phyloP scores from a whole-genome alignment of 1,140 invertebrate genomes.

The Neocloeon triangulifer region DNA sequence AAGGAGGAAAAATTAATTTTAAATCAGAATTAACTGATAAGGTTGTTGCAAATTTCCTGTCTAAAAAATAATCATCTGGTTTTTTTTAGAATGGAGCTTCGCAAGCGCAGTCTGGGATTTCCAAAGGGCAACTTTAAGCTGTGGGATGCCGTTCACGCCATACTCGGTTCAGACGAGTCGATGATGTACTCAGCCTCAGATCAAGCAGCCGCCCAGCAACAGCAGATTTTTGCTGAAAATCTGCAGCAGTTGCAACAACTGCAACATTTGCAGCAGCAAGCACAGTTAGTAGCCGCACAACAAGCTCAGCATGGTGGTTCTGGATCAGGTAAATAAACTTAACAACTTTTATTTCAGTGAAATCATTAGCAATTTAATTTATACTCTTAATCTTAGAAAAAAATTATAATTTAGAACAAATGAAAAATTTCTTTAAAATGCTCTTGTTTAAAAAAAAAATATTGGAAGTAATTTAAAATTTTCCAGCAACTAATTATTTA shows the following conservation, averaged over 20 bases:
- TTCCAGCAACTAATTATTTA: no score
- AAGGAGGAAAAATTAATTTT: no score
- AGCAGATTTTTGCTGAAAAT: not conserved
- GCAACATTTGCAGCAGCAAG: not conserved
- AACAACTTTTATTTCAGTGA: no score
- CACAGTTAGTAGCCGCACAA: not conserved
- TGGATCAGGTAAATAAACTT: no score
- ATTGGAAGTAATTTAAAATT: no score
- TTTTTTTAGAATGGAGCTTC: not conserved
- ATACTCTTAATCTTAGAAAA: no score
- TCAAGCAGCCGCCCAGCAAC: not conserved
- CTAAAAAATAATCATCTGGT: not conserved
- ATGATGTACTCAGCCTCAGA: not conserved
- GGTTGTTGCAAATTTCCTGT: no score
- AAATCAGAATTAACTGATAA: no score
- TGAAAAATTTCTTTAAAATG: no score
- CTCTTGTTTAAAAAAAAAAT: no score
- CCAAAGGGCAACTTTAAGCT: not conserved
- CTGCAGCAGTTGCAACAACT: not conserved
- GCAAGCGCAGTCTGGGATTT: not conserved
- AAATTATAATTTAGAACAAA: no score
- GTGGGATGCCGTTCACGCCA: not conserved
- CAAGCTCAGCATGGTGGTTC: not conserved
- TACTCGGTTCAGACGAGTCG: not conserved
- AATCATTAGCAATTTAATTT: no score